phyloP scores from a whole-genome alignment of 37 sponge, comb jelly and placozoan genomes.

The Oscarella lobularis region DNA sequence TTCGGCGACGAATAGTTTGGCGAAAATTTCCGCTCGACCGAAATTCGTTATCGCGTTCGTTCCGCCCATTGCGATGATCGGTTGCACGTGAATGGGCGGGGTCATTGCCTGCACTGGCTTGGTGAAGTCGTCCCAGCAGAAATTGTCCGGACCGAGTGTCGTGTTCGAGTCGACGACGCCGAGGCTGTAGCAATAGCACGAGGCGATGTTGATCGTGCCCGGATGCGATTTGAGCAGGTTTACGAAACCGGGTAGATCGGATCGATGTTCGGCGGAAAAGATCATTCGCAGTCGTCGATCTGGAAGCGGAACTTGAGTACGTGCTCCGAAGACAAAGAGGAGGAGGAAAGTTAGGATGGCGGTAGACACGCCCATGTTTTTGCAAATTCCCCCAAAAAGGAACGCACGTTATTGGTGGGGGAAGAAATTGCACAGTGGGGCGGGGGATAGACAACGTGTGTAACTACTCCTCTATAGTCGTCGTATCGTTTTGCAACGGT shows the following conservation, averaged over 20 bases:
- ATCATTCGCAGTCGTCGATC: slow-evolving; percentile 5
- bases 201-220: slow-evolving; percentile 5
- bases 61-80: slow-evolving; percentile 8
- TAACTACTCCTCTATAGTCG: too few relatives aligned
- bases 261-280: neutral
- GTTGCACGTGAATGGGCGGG: neutral
- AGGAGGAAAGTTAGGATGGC: too few relatives aligned
- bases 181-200: slow-evolving; percentile 1
- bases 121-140: slow-evolving; percentile 6
- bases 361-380: too few relatives aligned
- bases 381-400: too few relatives aligned
- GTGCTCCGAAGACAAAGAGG: neutral
- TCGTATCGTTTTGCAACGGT: too few relatives aligned
- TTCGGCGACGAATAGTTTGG: slow-evolving; percentile 6
- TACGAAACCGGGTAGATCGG: slow-evolving; percentile 1
- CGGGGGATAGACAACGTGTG: too few relatives aligned
- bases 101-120: neutral
- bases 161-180: neutral
- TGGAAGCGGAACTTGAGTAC: neutral
- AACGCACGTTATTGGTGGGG: too few relatives aligned
- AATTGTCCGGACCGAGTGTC: slow-evolving; percentile 4
- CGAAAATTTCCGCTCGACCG: slow-evolving; percentile 1
- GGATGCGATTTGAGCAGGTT: neutral
- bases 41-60: slow-evolving; percentile 1
- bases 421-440: too few relatives aligned